A percentile compares a stretch with the other conserved stretches of the same genome.
Conservation (phyloP, 1,140 invertebrate species). For the Trichogramma pretiosum region DNA sequence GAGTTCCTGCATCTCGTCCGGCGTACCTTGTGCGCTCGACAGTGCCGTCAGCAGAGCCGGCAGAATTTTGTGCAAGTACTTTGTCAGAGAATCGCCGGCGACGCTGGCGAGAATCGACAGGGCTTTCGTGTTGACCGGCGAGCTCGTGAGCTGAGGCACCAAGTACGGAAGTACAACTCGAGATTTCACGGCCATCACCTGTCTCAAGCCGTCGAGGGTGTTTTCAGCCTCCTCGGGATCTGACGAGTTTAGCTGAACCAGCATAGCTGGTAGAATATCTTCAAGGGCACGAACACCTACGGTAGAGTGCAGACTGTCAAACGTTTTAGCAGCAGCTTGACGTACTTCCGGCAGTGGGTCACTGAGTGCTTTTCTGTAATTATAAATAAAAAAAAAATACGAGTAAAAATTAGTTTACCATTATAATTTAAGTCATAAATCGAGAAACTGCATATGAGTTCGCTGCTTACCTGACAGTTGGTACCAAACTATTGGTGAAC, state of each 20-base stretch:
- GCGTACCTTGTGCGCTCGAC: constrained; percentile 58
- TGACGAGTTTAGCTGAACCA: constrained; percentile 73
- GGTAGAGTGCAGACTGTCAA: constrained; percentile 89
- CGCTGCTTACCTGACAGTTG: constrained; percentile 65
- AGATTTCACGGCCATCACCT: constrained; percentile 95
- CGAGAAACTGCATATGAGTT: constrained; percentile 42
- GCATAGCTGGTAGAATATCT: constrained; percentile 88
- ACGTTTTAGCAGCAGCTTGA: constrained; percentile 90
- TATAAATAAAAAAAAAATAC: not conserved
- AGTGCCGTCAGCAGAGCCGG: constrained; percentile 80
- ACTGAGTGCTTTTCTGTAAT: constrained; percentile 71
- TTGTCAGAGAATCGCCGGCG: constrained; percentile 85
- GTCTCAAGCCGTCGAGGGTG: constrained; percentile 86
- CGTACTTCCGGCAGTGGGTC: constrained; percentile 90
- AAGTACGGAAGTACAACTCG: constrained; percentile 90
- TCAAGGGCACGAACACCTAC: constrained; percentile 92
- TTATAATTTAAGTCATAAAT: not conserved
- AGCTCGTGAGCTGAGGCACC: constrained; percentile 84
- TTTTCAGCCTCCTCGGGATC: constrained; percentile 67
- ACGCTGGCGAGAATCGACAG: constrained; percentile 86
- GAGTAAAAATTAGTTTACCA: not conserved
- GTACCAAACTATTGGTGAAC: constrained; percentile 92
- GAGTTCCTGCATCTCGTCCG: constrained; percentile 68
- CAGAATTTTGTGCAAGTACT: constrained; percentile 70
- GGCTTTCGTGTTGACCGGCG: constrained; percentile 85